A percentile compares a stretch with the other conserved stretches of the same genome.
phyloP scores from a whole-genome alignment of 1,140 invertebrate genomes.

The Drosophila tani region DNA sequence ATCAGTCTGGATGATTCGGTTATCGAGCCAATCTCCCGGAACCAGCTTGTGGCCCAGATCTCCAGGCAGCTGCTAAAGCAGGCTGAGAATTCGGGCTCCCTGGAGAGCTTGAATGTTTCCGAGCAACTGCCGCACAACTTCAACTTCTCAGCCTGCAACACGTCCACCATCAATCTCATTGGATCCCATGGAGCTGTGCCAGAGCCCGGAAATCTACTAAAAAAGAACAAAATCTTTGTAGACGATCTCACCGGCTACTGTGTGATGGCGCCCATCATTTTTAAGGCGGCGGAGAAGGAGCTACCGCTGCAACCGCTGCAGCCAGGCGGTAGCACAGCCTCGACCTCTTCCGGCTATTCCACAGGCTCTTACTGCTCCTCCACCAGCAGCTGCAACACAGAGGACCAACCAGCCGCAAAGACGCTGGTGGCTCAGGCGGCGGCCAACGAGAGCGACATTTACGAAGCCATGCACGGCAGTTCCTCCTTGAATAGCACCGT shows the following conservation, averaged over 20 bases:
- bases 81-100: slow-evolving; percentile 42
- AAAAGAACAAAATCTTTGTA: slow-evolving; percentile 69
- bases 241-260: slow-evolving; percentile 82
- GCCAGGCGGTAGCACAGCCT: slow-evolving; percentile 61
- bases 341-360: slow-evolving; percentile 79
- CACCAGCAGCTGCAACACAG: slow-evolving; percentile 70
- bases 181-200: slow-evolving; percentile 72
- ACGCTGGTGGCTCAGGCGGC: slow-evolving; percentile 1
- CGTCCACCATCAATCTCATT: slow-evolving; percentile 80
- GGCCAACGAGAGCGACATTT: slow-evolving; percentile 72
- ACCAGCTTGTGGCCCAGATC: slow-evolving; percentile 50
- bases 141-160: slow-evolving; percentile 79
- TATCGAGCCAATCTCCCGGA: slow-evolving; percentile 49
- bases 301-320: slow-evolving; percentile 9
- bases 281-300: slow-evolving; percentile 40
- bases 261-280: slow-evolving; percentile 82
- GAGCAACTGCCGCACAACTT: slow-evolving; percentile 78
- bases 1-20: slow-evolving; percentile 71
- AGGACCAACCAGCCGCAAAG: slow-evolving; percentile 45
- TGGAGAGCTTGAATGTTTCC: slow-evolving; percentile 77
- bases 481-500: slow-evolving; percentile 51
- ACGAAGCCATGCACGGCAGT: slow-evolving; percentile 65
- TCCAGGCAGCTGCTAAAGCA: slow-evolving; percentile 38
- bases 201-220: slow-evolving; percentile 16
- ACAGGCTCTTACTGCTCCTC: slow-evolving; percentile 75